These are phyloP conservation scores for Xestia rhomboidea DNA, from an alignment of 2,888 invertebrate species.

Conservation along the genomic window DNA sequence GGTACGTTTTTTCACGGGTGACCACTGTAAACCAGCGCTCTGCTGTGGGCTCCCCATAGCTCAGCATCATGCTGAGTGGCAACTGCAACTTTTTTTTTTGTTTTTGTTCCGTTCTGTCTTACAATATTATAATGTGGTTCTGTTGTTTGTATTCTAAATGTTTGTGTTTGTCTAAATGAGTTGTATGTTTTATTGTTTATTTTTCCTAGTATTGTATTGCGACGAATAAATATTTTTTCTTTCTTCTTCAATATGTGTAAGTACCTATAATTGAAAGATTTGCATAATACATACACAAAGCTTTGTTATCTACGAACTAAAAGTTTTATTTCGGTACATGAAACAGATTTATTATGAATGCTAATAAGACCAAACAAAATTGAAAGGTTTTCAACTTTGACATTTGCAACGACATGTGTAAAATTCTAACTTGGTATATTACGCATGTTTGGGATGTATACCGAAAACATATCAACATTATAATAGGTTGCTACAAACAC, in stretches of 20 bases:
- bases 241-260: too few species aligned
- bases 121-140: too few species aligned
- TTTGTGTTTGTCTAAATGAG: too few species aligned
- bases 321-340: slow-evolving; percentile 10
- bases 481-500: not conserved
- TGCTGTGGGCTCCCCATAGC: not conserved
- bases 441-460: not conserved
- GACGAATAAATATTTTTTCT: too few species aligned
- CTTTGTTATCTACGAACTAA: not conserved
- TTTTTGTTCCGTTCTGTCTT: too few species aligned
- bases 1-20: too few species aligned
- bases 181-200: too few species aligned
- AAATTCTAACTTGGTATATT: not conserved
- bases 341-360: slow-evolving; percentile 28
- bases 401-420: slow-evolving; percentile 18
- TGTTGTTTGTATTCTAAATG: too few species aligned
- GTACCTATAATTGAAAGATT: not conserved
- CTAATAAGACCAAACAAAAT: slow-evolving; percentile 22
- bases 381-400: slow-evolving; percentile 27
- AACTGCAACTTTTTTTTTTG: too few species aligned
- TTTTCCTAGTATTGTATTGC: too few species aligned
- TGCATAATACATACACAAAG: not conserved
- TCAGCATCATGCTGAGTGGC: not conserved
- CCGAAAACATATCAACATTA: slow-evolving; percentile 1
- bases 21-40: too few species aligned